A percentile compares a stretch with the other conserved stretches of the same genome.
Conservation (phyloP, 2,888 invertebrate genomes). For the Drosophila hamatofila region DNA sequence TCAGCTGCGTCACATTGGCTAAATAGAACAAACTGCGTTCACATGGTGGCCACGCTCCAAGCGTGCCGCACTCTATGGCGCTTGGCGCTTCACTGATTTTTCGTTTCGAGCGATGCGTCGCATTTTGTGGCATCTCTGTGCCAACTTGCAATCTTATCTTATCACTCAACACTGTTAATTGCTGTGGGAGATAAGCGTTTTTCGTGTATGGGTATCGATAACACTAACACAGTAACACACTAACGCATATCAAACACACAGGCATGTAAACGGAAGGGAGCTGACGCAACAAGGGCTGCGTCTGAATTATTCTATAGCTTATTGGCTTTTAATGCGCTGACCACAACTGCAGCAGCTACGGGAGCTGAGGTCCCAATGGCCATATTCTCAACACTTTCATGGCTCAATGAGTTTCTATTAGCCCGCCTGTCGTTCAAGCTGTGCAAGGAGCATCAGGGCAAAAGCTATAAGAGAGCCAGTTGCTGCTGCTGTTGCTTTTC, state of each 20-base stretch:
- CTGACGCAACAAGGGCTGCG: conserved; percentile 2
- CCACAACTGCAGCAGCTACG: conserved; percentile 32
- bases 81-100: conserved; percentile 45
- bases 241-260: conserved; percentile 14
- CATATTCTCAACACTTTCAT: conserved; percentile 79
- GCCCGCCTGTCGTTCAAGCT: conserved; percentile 39
- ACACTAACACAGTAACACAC: conserved; percentile 36
- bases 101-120: conserved; percentile 9
- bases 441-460: conserved; percentile 8
- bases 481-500: conserved; percentile 5
- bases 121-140: conserved; percentile 24
- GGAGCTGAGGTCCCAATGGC: conserved; percentile 25
- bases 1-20: not conserved
- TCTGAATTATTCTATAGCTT: conserved; percentile 69
- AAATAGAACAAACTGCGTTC: not conserved
- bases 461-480: conserved; percentile 10
- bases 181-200: conserved; percentile 40
- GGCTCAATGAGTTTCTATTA: conserved; percentile 80
- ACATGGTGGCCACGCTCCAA: not conserved
- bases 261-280: not conserved
- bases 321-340: conserved; percentile 73
- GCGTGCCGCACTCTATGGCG: conserved; percentile 32
- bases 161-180: conserved; percentile 50
- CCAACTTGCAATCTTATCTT: conserved; percentile 45
- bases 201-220: conserved; percentile 35